phyloP scores from a whole-genome alignment of 2,113 vertebrate species.

The Morone chrysops region DNA sequence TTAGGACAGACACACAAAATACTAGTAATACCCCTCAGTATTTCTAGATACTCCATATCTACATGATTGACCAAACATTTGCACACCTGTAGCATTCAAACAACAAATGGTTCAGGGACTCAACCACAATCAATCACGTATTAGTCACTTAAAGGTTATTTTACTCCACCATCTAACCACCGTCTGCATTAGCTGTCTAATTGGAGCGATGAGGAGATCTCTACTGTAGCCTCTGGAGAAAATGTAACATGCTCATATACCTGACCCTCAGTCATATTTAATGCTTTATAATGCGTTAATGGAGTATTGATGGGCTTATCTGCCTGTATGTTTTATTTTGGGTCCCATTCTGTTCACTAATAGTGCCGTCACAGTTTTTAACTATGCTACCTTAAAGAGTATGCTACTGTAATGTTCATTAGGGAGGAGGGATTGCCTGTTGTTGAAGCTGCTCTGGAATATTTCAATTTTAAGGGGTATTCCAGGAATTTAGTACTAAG shows the following conservation, averaged over 20 bases:
- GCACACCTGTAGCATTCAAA: not conserved
- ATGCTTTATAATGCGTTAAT: not conserved
- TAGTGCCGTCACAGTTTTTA: not conserved
- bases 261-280: conserved; percentile 1
- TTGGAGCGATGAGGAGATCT: not conserved
- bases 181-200: not conserved
- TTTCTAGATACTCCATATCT: not conserved
- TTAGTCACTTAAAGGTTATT: not conserved
- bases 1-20: conserved; percentile 4
- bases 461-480: conserved; percentile 1
- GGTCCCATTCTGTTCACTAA: not conserved
- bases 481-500: not conserved
- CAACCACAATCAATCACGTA: not conserved
- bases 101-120: not conserved
- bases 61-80: not conserved
- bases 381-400: not conserved
- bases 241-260: conserved; percentile 3
- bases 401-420: not conserved
- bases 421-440: too few species aligned
- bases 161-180: not conserved
- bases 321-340: not conserved
- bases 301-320: not conserved
- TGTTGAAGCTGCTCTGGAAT: not conserved
- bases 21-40: too few species aligned
- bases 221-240: not conserved